Evolutionary conservation across 2,888 invertebrate genomes (phyloP), one percentile per base, ranked within the genome.

Genomic region (Chrysolina americana): DNA sequence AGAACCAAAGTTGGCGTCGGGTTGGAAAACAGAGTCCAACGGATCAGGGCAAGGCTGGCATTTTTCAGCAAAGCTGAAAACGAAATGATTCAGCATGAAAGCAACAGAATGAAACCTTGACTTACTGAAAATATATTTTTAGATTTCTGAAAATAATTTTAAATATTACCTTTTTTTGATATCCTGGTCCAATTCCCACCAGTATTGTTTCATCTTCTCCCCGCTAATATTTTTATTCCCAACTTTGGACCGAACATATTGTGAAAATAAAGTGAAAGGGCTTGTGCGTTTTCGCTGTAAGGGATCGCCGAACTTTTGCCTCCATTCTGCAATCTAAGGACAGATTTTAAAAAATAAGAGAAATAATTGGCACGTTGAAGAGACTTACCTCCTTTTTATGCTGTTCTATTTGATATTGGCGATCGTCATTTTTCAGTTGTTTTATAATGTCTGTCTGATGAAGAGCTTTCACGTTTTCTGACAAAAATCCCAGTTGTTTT

Each of bases 1-100:
- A 0, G 95, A 93, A 9, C 98, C 97, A 81, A 96, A 94, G 83
- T 94, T 91, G 69, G 91, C 89, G 85, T 95, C 94, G 0, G 96
- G 94, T 19, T 93, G 92, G 83, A 91, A 93, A 63, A 90, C 89
- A 4, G 94, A 91, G 17, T 91, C 89, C 0, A 95, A 87, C 0
- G 98, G 96, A 85, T 96, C 96, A 0, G 95, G 95, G 84, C 94
- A 93, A 36, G 83, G 85, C 53, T 88, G 23, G 83, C 85, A 83
- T 59, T 79, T 71, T 13, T 77, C 65, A 21, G 50, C 64, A 65
- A 83, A 84, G 62, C 83, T 85, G 76, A 69, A 71, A 80, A 66
- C 68, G 63, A 70, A 41, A 73, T 63, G 68, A 75, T 73, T 70
- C 71, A n/a, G n/a, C n/a, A n/a, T n/a, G n/a, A n/a, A n/a, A n/a